Percentiles rank a stretch among this genome's conserved stretches.
Conservation (phyloP, 2,113 vertebrate genomes). For the Caranx ignobilis region DNA sequence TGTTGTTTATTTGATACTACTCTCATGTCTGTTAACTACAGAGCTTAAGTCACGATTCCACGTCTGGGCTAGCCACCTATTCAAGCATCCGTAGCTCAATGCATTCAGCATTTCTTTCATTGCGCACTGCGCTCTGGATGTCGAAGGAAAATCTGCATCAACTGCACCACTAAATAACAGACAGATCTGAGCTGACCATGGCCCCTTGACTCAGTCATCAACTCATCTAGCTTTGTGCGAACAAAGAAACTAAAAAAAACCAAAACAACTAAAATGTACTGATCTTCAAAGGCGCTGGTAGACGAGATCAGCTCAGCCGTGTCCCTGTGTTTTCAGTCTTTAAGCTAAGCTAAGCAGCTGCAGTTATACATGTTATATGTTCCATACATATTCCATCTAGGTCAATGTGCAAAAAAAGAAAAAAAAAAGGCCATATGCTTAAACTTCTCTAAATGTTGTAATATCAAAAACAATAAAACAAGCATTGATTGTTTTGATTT, state of each 20-base stretch:
- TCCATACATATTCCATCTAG: neutral
- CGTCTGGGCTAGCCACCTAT: neutral
- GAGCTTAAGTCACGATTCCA: neutral
- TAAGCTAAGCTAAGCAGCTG: neutral
- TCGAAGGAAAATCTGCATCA: neutral
- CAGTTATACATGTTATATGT: neutral
- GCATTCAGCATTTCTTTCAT: neutral
- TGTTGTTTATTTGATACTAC: neutral
- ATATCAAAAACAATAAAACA: neutral
- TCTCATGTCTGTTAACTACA: neutral
- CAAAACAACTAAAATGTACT: neutral
- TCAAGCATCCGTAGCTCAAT: neutral
- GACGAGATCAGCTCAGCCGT: neutral
- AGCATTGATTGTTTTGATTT: constrained; percentile 7
- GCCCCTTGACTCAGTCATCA: too few relatives aligned
- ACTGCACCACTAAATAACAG: neutral
- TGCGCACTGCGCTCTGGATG: neutral
- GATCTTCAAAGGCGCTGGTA: neutral
- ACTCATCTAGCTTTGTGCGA: too few relatives aligned
- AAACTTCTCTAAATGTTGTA: constrained; percentile 5
- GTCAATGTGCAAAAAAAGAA: neutral
- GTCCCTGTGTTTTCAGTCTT: neutral
- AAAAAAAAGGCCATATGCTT: too few relatives aligned
- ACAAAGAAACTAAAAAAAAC: too few relatives aligned
- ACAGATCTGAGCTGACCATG: too few relatives aligned